Evolutionary conservation across 2,113 vertebrate species (phyloP), one percentile per base, ranked within the genome.

Genomic region (Tonatia bakeri): DNA sequence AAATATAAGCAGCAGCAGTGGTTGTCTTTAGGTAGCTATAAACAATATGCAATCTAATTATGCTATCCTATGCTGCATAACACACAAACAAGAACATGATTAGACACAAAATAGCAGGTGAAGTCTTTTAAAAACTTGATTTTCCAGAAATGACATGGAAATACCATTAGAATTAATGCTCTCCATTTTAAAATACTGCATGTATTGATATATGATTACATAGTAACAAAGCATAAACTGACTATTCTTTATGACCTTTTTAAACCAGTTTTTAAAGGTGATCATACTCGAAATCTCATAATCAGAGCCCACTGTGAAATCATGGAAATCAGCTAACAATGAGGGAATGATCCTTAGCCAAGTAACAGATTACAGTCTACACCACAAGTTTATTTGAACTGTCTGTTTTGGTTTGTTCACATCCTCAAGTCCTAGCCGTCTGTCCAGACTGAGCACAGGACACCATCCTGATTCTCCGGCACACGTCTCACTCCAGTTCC

Each of bases 1-100:
- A 95, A 93, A 95, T 64, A 96, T 16, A 90, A 81, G 95, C 52
- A 95, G 91, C 73, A 88, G 40, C 47, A 59, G 93, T 43, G 33
- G 20, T 80, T 94, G 87, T 95, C 81, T 97, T 87, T 69, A 76
- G 33, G 52, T 38, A 77, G 50, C 91, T 96, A 91, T 47, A 80
- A 77, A 91, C 38, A 24, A 88, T 31, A 89, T 5, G 50, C 54
- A 73, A 86, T 14, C 19, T 70, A 67, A 47, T 75, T 26, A 50
- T 1, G 33, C 52, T 91, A 40, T 1, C 47, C 56, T 89, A 22
- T 10, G 61, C 50, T 96, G 83, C 28, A 75, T n/a, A 73, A 70
- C 43, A 92, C 65, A 84, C 24, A 91, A 28, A 80, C 4, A 38
- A 82, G 94, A 43, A 50, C 70, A 79, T 76, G 43, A 83, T 87